A percentile compares a stretch with the other conserved stretches of the same genome.
phyloP scores from a whole-genome alignment of 92 coral and sea anemone genomes.

The Zoanthus sociatus region DNA sequence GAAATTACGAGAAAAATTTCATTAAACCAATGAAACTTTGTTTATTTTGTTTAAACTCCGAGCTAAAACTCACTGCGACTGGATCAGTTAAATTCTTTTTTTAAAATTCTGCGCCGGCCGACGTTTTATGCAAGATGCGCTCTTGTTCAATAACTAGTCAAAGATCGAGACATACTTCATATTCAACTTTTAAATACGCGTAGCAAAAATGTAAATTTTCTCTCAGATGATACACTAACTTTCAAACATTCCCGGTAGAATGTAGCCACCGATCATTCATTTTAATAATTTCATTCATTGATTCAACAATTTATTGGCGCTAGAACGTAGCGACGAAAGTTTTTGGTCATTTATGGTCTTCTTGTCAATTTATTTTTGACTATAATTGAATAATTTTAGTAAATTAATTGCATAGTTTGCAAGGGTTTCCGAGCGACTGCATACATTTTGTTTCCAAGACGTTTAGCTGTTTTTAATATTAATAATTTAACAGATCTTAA shows the following conservation, averaged over 20 bases:
- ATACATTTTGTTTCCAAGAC: conserved; percentile 87
- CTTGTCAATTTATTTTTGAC: conserved; percentile 41
- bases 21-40: not conserved
- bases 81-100: too few relatives aligned
- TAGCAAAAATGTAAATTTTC: not conserved
- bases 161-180: too few relatives aligned
- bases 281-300: not conserved
- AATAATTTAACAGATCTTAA: conserved; percentile 13
- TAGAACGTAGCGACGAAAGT: conserved; percentile 41
- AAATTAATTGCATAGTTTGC: conserved; percentile 73
- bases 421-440: conserved; percentile 90
- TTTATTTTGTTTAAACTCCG: not conserved
- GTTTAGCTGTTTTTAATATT: not conserved
- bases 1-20: not conserved
- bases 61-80: too few relatives aligned
- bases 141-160: too few relatives aligned
- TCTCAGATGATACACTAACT: not conserved
- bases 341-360: conserved; percentile 63
- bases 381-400: conserved; percentile 55
- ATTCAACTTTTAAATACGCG: too few relatives aligned
- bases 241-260: not conserved
- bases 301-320: conserved; percentile 32
- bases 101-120: too few relatives aligned
- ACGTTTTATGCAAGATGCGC: too few relatives aligned
- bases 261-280: not conserved